Evolutionary conservation across 92 coral and sea anemone species (phyloP), one percentile per base, ranked within the genome.

Genomic region (Metridium senile): DNA sequence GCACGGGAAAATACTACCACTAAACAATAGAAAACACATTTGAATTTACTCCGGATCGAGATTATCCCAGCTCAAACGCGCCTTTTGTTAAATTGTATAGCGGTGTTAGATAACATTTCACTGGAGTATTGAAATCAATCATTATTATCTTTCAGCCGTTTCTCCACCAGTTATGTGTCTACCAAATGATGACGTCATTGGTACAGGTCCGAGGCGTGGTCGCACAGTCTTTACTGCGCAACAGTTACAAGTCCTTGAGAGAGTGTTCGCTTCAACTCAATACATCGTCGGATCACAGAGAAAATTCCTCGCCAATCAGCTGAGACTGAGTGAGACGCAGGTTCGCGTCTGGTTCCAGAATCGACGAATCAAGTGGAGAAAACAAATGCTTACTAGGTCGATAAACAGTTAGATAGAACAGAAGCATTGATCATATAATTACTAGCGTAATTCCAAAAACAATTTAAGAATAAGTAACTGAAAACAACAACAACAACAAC

Each of bases 271-370:
- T 21, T 63, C 52, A 1, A 86, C 82, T 26, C 93, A 88, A 22
- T 88, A 88, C 80, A 88, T 88, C 30, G 87, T 86, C 4, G 93
- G 93, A 18, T 82, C 87, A 21, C 93, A 88, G 39, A 62, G 93
- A 34, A 79, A 86, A 46, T 82, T 83, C 25, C 83, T 88, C 23
- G 87, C 93, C 9, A 33, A 54, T 45, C 89, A 80, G 57, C 77
- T 88, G 2, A 78, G 93, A 46, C 63, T 88, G 74, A 84, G 89
- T 1, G 93, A 88, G 61, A 88, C 93, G 0, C 93, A 88, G 65
- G 93, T 88, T 2, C 84, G 93, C 0, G 93, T 88, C 28, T 88
- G 93, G 93, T 88, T 88, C 56, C 93, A 88, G 53, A 88, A 88
- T 66, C 84, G 93, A 22, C 70, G 93, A 17, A 88, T 88, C 33